Evolutionary conservation across 2,888 invertebrate species (phyloP).

Genomic region (Chelonus formosanus): DNA sequence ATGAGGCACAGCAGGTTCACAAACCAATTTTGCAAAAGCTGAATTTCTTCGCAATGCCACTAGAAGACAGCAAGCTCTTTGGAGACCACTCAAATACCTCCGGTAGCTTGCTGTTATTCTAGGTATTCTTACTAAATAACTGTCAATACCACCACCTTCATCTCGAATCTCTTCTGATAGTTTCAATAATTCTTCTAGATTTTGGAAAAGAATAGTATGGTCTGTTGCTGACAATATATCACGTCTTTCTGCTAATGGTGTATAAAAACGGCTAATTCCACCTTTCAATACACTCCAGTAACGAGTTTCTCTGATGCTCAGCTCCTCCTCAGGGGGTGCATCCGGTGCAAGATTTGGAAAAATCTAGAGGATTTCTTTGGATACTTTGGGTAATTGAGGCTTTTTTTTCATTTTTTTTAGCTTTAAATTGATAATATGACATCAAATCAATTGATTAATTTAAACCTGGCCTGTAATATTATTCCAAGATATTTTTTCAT

Average conservation of each 20-base stretch:
- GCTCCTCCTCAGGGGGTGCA: conserved; percentile 77
- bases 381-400: conserved; percentile 28
- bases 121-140: conserved; percentile 77
- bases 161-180: conserved; percentile 85
- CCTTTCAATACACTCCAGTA: conserved; percentile 81
- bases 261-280: conserved; percentile 80
- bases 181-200: conserved; percentile 82
- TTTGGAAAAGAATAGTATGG: conserved; percentile 84
- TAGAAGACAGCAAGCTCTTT: conserved; percentile 85
- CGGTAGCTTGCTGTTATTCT: conserved; percentile 81
- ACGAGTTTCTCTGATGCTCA: conserved; percentile 81
- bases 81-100: conserved; percentile 84
- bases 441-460: background rate
- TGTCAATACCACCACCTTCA: conserved; percentile 71
- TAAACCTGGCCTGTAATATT: too few species aligned
- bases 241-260: conserved; percentile 77
- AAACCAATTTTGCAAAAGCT: conserved; percentile 82
- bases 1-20: conserved; percentile 82
- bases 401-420: conserved; percentile 20
- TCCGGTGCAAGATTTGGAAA: conserved; percentile 65
- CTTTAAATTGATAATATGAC: background rate
- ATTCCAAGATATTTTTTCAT: too few species aligned
- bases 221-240: conserved; percentile 81
- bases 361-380: conserved; percentile 45
- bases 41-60: conserved; percentile 73